Evolutionary conservation across 2,113 vertebrate genomes (phyloP).

Genomic region (Oncorhynchus kisutch): DNA sequence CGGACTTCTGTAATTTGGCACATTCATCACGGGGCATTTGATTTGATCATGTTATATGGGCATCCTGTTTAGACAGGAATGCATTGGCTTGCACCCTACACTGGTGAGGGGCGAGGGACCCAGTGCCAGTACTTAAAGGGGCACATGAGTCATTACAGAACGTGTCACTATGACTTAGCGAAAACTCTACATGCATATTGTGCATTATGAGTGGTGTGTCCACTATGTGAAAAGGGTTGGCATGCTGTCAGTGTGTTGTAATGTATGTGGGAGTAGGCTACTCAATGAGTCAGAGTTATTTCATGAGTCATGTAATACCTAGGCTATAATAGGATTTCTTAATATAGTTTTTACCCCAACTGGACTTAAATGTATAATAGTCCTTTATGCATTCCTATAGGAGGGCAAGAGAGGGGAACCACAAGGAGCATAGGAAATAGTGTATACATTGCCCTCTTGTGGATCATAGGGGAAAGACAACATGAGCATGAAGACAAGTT

Average conservation of each 20-base stretch:
- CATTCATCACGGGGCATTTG: constrained; percentile 54
- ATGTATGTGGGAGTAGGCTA: not conserved
- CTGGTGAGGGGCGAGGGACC: not conserved
- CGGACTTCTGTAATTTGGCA: constrained; percentile 59
- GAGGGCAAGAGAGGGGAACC: not conserved
- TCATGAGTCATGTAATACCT: not conserved
- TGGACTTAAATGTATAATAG: constrained; percentile 16
- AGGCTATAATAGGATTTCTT: not conserved
- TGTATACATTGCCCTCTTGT: constrained; percentile 48
- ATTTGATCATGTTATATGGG: not conserved
- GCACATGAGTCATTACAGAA: not conserved
- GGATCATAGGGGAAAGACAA: constrained; percentile 32
- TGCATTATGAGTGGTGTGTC: not conserved
- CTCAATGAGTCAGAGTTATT: constrained; percentile 17
- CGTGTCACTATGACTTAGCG: not conserved
- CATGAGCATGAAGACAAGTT: not conserved
- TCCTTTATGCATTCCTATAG: not conserved
- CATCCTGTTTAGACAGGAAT: constrained; percentile 8
- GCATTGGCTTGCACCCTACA: not conserved
- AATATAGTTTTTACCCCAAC: not conserved
- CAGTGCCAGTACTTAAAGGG: not conserved
- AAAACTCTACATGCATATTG: not conserved
- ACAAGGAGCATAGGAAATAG: not conserved
- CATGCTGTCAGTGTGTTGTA: constrained; percentile 27
- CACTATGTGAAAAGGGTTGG: not conserved